Conservation (phyloP, 2,113 vertebrate species). For the Leucosticte australis region DNA sequence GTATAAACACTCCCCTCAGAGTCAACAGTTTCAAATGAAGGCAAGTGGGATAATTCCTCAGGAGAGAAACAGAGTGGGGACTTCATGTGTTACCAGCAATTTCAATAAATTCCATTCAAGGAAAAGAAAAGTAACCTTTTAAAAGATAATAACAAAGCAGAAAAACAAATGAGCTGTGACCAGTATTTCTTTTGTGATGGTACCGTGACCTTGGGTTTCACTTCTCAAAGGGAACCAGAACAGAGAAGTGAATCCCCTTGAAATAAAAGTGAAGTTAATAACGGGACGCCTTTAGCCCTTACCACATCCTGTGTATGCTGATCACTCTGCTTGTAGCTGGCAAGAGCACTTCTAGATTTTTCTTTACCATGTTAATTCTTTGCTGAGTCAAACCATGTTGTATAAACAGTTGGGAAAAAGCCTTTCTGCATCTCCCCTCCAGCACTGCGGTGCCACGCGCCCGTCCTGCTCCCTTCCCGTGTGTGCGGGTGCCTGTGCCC, state of each 20-base stretch:
- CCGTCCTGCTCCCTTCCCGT: background rate
- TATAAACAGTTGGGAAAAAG: background rate
- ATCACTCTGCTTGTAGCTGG: slow-evolving; percentile 65
- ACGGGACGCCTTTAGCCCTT: slow-evolving; percentile 65
- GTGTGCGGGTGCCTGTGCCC: background rate
- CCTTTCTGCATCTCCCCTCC: background rate
- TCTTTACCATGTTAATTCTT: slow-evolving; percentile 64
- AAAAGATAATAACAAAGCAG: slow-evolving; percentile 58
- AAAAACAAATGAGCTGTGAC: slow-evolving; percentile 74
- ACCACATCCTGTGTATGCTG: slow-evolving; percentile 78
- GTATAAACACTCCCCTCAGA: slow-evolving; percentile 30
- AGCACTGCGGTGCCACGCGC: accelerated
- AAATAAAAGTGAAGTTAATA: slow-evolving; percentile 82
- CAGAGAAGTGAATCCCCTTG: slow-evolving; percentile 78
- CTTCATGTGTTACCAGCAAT: slow-evolving; percentile 38
- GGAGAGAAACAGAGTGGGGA: slow-evolving; percentile 4
- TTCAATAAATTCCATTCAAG: slow-evolving; percentile 49
- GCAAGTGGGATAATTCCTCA: slow-evolving; percentile 43
- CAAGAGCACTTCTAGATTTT: slow-evolving; percentile 49
- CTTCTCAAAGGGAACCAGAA: slow-evolving; percentile 79
- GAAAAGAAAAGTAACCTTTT: slow-evolving; percentile 65
- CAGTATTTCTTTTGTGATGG: slow-evolving; percentile 66
- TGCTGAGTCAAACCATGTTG: slow-evolving; percentile 11
- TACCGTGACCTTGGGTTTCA: slow-evolving; percentile 73
- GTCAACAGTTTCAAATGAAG: slow-evolving; percentile 8